Base-by-base conservation (phyloP, 1,140 invertebrate species). In the Atta texana region DNA sequence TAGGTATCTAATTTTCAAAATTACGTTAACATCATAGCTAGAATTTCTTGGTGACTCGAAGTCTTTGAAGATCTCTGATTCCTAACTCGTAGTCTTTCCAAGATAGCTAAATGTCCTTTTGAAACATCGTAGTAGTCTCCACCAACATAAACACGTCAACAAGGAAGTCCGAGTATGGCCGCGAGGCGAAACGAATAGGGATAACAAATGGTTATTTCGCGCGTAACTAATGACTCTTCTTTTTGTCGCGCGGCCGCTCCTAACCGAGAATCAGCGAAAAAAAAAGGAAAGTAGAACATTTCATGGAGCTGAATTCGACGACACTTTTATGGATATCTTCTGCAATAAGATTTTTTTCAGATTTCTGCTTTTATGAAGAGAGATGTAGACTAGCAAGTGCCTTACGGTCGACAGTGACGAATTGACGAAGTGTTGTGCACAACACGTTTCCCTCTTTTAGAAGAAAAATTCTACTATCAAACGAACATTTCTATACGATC, bases 151-250 rank as follows among this genome's bases (percentile, higher is more conserved):
- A 84, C 80, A 75, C 80, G 69, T 84, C 80, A 75, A 84, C 80
- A 84, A 71, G 78, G 69, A 84, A 74, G 80, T 74, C 69, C 69
- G 69, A 18, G 31, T 74, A 75, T 75, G 69, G 69, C 69, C 69
- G 80, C 21, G 14, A 34, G 55, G 39, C 39, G 55, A 84, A 74
- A 74, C 80, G 80, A 84, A 84, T 61, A 28, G 39, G 12, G 69
- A 84, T 84, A 84, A 84, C 55, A 84, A 84, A 84, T 84, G 80
- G 80, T 84, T 84, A 84, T 84, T 84, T 84, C 80, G 69, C 69
- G 44, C 80, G 69, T 69, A 84, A 84, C 69, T 84, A 84, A 84
- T 69, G 80, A 84, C 80, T 84, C 2, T 74, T 84, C 80, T 75
- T 84, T 84, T 84, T 84, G 69, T 51, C 24, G 12, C 55, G 39